Percentiles rank a stretch among this genome's conserved stretches.
phyloP scores from a whole-genome alignment of 2,888 invertebrate genomes.

The Orchesella flavescens region DNA sequence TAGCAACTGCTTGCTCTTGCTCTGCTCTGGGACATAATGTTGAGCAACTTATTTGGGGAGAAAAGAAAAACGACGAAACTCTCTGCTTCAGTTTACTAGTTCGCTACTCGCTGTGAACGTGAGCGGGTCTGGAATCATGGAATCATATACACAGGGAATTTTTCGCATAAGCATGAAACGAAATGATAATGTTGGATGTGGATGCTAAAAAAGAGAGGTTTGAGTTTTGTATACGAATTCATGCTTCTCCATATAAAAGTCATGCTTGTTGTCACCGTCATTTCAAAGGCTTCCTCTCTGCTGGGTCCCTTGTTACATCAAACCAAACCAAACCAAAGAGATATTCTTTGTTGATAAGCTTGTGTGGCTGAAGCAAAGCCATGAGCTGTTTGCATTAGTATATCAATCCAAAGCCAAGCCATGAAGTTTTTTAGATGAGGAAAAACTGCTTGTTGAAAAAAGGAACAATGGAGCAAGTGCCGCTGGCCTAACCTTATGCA shows the following conservation, averaged over 20 bases:
- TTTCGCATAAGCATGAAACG: neutral
- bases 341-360: constrained; percentile 35
- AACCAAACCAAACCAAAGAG: too few relatives aligned
- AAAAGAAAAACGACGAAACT: constrained; percentile 51
- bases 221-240: too few relatives aligned
- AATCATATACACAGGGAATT: neutral
- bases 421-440: constrained; percentile 33
- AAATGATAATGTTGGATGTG: neutral
- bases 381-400: neutral
- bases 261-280: neutral
- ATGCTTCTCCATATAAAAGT: neutral
- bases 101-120: constrained; percentile 38
- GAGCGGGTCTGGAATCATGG: constrained; percentile 43
- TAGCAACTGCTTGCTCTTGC: too few relatives aligned
- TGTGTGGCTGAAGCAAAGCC: constrained; percentile 37
- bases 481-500: constrained; percentile 34
- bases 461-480: constrained; percentile 51
- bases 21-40: too few relatives aligned
- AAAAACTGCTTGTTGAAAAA: constrained; percentile 43
- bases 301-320: constrained; percentile 53
- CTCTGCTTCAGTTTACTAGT: constrained; percentile 23
- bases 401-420: neutral
- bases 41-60: constrained; percentile 16
- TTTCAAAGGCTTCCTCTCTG: constrained; percentile 42
- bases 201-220: too few relatives aligned